Conservation (phyloP, 2,888 invertebrate genomes). For the Dendrolimus pini region DNA sequence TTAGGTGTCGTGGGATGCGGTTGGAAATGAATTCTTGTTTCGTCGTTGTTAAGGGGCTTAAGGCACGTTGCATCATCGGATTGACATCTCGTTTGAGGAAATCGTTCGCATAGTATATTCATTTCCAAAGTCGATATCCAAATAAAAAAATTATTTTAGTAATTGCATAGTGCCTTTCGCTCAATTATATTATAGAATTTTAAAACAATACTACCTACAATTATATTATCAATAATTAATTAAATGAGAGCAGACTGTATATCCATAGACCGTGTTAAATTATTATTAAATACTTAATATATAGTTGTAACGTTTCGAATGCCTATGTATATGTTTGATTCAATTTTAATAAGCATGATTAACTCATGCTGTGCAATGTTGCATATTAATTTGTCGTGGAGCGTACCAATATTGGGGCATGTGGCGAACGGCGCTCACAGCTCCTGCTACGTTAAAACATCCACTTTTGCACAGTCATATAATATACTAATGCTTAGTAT, state of each 20-base stretch:
- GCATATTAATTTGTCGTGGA: background rate
- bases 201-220: conserved; percentile 18
- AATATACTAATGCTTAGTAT: no score
- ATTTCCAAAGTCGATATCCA: conserved; percentile 47
- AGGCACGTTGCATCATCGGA: conserved; percentile 58
- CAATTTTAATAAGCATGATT: background rate
- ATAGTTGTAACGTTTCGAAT: background rate
- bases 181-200: conserved; percentile 52
- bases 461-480: background rate
- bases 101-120: conserved; percentile 15
- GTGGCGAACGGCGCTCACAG: conserved; percentile 13
- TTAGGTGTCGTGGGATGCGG: conserved; percentile 11
- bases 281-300: background rate
- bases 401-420: background rate
- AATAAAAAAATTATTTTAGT: conserved; percentile 54
- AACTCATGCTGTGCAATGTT: background rate
- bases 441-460: conserved; percentile 15
- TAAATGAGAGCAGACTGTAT: background rate
- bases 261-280: background rate
- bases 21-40: conserved; percentile 21
- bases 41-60: conserved; percentile 39
- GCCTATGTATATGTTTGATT: no score
- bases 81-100: conserved; percentile 1
- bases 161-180: conserved; percentile 71
- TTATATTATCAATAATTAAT: background rate